Percentiles rank a stretch among this genome's conserved stretches.
Conservation (phyloP, 2,888 invertebrate species). For the Prenolepis imparis region DNA sequence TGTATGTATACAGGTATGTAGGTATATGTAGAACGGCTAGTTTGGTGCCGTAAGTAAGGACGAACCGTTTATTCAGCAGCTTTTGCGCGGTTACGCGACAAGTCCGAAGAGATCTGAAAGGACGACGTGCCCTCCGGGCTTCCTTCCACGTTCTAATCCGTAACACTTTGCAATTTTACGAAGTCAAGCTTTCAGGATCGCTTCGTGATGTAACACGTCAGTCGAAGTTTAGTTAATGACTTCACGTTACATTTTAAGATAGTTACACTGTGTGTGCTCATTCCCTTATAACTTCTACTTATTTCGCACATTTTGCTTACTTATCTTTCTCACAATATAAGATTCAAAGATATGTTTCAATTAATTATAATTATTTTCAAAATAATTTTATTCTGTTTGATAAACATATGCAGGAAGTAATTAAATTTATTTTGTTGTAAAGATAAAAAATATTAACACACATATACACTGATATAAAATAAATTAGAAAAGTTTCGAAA, state of each 20-base stretch:
- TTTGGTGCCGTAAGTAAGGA: slow-evolving; percentile 74
- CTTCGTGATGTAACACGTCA: slow-evolving; percentile 47
- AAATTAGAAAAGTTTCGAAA: not conserved
- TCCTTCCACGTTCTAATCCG: slow-evolving; percentile 64
- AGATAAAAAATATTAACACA: not conserved
- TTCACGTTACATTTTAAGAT: slow-evolving; percentile 48
- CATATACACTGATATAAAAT: not conserved
- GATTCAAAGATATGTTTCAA: not conserved
- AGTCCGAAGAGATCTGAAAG: slow-evolving; percentile 64
- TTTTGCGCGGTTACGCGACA: slow-evolving; percentile 75
- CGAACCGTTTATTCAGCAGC: slow-evolving; percentile 78
- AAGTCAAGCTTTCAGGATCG: slow-evolving; percentile 45
- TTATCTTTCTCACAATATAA: not conserved
- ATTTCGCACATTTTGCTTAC: slow-evolving; percentile 1
- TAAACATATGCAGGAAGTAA: not conserved
- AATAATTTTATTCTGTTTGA: not conserved
- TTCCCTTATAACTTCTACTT: slow-evolving; percentile 15
- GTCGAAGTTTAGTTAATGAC: slow-evolving; percentile 50
- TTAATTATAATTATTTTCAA: slow-evolving; percentile 1
- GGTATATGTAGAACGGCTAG: slow-evolving; percentile 65
- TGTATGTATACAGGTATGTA: slow-evolving; percentile 47
- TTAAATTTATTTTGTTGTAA: not conserved
- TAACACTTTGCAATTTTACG: slow-evolving; percentile 56
- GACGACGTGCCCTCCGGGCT: slow-evolving; percentile 53
- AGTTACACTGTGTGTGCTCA: slow-evolving; percentile 5